Percentiles rank a stretch among this genome's conserved stretches.
Conservation (phyloP, 2,113 vertebrate genomes). For the Sprattus sprattus region DNA sequence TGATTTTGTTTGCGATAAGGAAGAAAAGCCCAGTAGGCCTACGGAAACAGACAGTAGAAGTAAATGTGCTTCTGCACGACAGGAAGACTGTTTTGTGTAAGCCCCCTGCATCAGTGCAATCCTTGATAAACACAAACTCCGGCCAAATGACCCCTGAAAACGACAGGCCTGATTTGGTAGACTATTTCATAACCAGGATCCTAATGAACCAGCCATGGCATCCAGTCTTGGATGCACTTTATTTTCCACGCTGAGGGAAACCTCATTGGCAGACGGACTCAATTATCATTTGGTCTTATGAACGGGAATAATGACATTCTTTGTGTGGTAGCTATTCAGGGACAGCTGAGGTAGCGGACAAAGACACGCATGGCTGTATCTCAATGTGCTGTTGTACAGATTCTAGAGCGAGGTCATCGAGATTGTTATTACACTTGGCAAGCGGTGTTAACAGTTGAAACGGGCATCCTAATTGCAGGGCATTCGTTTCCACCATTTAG, state of each 20-base stretch:
- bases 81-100: neutral
- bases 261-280: slow-evolving; percentile 55
- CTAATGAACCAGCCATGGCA: neutral
- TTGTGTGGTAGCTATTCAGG: slow-evolving; percentile 69
- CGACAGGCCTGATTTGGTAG: slow-evolving; percentile 33
- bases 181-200: slow-evolving; percentile 57
- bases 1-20: neutral
- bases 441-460: slow-evolving; percentile 30
- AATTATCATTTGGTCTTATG: slow-evolving; percentile 65
- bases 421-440: slow-evolving; percentile 52
- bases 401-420: slow-evolving; percentile 51
- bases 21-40: neutral
- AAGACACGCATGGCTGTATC: slow-evolving; percentile 47
- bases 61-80: neutral
- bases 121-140: neutral
- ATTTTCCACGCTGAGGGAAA: slow-evolving; percentile 55
- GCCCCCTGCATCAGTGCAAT: neutral
- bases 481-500: slow-evolving; percentile 50
- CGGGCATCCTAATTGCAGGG: slow-evolving; percentile 44
- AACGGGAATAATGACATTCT: slow-evolving; percentile 66
- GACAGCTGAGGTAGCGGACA: slow-evolving; percentile 58
- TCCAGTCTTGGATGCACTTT: slow-evolving; percentile 48
- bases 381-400: slow-evolving; percentile 55
- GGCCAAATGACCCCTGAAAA: neutral
- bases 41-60: neutral